A percentile compares a stretch with the other conserved stretches of the same genome.
These are phyloP conservation scores for Drosophila orosa DNA, from an alignment of 1,140 invertebrate genomes.

Conservation along the genomic window DNA sequence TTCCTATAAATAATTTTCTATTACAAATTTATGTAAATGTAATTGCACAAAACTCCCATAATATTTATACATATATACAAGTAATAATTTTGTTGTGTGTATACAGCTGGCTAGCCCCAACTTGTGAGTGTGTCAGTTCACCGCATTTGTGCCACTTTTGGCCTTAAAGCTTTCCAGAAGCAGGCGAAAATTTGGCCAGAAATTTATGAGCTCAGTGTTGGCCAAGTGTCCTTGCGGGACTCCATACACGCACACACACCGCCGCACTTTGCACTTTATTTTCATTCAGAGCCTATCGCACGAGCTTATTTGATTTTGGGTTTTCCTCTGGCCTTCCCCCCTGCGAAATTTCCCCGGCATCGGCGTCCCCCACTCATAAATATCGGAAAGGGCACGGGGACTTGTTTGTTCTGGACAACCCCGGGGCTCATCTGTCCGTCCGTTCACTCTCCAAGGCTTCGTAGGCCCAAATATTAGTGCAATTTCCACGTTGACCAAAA, in stretches of 20 bases:
- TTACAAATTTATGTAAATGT: not conserved
- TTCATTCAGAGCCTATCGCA: conserved; percentile 49
- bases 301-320: conserved; percentile 47
- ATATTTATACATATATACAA: not conserved
- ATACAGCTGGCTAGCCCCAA: conserved; percentile 16
- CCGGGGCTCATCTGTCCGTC: conserved; percentile 29
- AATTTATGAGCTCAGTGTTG: conserved; percentile 59
- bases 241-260: conserved; percentile 34
- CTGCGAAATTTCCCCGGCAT: conserved; percentile 11
- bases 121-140: not conserved
- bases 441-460: not conserved
- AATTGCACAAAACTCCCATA: not conserved
- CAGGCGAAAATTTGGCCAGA: conserved; percentile 45
- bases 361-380: conserved; percentile 30
- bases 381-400: conserved; percentile 35
- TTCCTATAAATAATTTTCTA: not conserved
- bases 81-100: conserved; percentile 7
- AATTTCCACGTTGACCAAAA: conserved; percentile 60
- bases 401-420: conserved; percentile 35
- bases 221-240: conserved; percentile 69
- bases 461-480: conserved; percentile 43
- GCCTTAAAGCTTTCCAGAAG: conserved; percentile 48
- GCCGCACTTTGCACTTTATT: conserved; percentile 66
- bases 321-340: not conserved
- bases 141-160: conserved; percentile 12